Evolutionary conservation across 2,888 invertebrate species (phyloP), one percentile per base, ranked within the genome.

Genomic region (Brachylomia viminalis): DNA sequence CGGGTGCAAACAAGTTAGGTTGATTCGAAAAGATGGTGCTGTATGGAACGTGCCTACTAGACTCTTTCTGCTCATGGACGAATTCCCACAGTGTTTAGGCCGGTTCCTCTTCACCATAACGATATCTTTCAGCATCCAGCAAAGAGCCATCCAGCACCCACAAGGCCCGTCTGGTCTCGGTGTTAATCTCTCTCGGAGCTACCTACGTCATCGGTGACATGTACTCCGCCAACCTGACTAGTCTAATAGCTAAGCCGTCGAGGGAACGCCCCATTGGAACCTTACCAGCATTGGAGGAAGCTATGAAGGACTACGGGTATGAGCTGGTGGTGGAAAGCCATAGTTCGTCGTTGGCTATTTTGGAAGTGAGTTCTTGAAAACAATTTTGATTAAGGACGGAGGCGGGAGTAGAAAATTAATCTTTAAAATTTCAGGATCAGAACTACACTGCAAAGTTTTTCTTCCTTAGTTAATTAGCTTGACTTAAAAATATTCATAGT

Each of bases 121-220:
- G 20, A 13, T n/a, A 62, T 47, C 17, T 56, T 49, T 38, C 84
- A 96, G 96, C 94, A 91, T 97, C 97, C 64, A 97, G 96, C 79
- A 97, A 96, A 86, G 97, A 97, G 80, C 97, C 97, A 0, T 97
- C 97, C 47, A 96, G 97, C 71, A 97, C 97, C 2, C 97, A 97
- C 90, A 97, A 98, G 87, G 97, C 97, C 1, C 97, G 98, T 67
- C 97, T 98, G 64, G 97, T 98, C n/a, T 97, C 97, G 23, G 97
- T 98, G 47, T 93, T 98, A 6, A 97, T 98, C 66, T 98, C 98
- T 70, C 96, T 98, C n/a, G 97, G 98, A 47, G 98, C 98, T 2
- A 98, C 98, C 0, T 98, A 98, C 91, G 98, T 98, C 8, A 97
- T 98, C 68, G 98, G 98, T 0, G 98, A 98, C 91, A 98, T 98